Conservation (phyloP, 2,888 invertebrate genomes). For the Ormyrus thymus region DNA sequence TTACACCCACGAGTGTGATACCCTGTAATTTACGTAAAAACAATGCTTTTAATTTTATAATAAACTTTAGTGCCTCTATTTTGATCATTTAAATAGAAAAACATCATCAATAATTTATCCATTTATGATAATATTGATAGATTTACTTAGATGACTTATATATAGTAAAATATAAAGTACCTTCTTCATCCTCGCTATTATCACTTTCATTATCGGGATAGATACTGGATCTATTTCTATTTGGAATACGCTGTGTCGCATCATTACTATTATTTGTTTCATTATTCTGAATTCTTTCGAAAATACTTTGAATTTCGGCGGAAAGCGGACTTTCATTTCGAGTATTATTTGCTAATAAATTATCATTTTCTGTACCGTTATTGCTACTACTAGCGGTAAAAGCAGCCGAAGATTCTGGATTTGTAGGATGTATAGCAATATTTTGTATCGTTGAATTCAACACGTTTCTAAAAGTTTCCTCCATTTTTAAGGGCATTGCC, state of each 20-base stretch:
- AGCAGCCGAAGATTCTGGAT: slow-evolving; percentile 16
- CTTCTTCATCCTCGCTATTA: slow-evolving; percentile 48
- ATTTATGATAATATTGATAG: too few species aligned
- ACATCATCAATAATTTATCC: too few species aligned
- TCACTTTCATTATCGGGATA: slow-evolving; percentile 49
- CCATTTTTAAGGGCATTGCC: too few species aligned
- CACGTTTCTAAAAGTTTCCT: too few species aligned
- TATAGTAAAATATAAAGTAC: background rate
- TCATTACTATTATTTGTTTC: slow-evolving; percentile 46
- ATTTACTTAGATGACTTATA: too few species aligned
- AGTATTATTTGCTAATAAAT: slow-evolving; percentile 17
- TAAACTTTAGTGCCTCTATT: too few species aligned
- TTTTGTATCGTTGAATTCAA: too few species aligned
- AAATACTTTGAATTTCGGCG: slow-evolving; percentile 63
- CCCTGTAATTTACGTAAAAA: too few species aligned
- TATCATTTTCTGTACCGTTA: slow-evolving; percentile 27
- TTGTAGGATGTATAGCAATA: background rate
- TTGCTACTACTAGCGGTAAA: background rate
- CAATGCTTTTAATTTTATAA: too few species aligned
- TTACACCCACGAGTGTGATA: too few species aligned
- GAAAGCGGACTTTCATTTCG: slow-evolving; percentile 56
- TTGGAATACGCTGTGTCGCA: slow-evolving; percentile 42
- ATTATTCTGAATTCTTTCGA: slow-evolving; percentile 61
- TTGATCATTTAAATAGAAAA: too few species aligned
- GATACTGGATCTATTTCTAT: slow-evolving; percentile 33